Evolutionary conservation across 2,113 vertebrate genomes (phyloP), one percentile per base, ranked within the genome.

Genomic region (Syngnathoides biaculeatus): DNA sequence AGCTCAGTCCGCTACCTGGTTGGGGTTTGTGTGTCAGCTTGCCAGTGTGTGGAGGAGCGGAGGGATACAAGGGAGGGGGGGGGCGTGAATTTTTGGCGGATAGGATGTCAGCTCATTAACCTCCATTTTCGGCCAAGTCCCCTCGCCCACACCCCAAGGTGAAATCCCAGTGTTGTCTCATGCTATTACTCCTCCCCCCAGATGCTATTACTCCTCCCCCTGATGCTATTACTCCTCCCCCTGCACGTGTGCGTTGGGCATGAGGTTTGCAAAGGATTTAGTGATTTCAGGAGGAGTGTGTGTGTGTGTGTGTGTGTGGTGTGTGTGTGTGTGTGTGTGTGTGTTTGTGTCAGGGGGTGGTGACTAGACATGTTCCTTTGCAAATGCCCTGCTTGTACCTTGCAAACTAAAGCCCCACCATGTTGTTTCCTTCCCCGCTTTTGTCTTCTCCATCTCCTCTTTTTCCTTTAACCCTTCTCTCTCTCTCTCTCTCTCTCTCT

Each of bases 21-120:
- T 5, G 47, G 64, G 53, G 64, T 67, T 69, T 82, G 72, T 71
- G 69, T 79, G 56, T 74, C 57, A 78, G 74, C 78, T 78, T 78
- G 81, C 83, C 73, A 78, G 75, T 73, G 67, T 82, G 78, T 71
- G 68, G 67, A 68, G 67, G 73, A 62, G 73, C 71, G 69, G 15
- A 71, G 62, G 77, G 77, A 67, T 10, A 55, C 52, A 7, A 5
- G 64, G 70, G 77, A 35, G 73, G 22, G 52, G 67, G 69, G 78
- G 73, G 84, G 82, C 66, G 81, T 84, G 81, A 78, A 35, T 65
- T 82, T 27, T 35, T 75, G 80, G 74, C 66, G 78, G 82, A 80
- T 67, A 79, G 75, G 69, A 82, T 88, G 87, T 89, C 85, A 89
- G 84, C 78, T 89, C 86, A 86, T 90, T 89, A 90, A 90, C 86